A percentile compares a stretch with the other conserved stretches of the same genome.
These are phyloP conservation scores for Latrodectus hesperus DNA, from an alignment of 2,888 invertebrate species.

Conservation along the genomic window DNA sequence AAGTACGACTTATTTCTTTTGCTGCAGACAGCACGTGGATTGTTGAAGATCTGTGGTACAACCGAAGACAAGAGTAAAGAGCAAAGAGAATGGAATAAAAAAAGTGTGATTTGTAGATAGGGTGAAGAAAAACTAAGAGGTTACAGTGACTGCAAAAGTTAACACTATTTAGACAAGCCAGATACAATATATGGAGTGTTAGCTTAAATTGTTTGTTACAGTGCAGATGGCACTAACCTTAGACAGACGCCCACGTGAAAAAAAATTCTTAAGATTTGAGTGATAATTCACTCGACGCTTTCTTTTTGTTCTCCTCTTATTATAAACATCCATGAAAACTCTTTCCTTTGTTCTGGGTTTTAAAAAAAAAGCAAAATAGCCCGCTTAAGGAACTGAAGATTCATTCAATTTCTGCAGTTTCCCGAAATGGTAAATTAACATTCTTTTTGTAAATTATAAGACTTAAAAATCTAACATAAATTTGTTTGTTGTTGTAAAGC, in stretches of 20 bases:
- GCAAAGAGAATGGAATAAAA: slow-evolving; percentile 10
- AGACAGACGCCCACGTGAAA: slow-evolving; percentile 60
- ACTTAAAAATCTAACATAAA: too few relatives aligned
- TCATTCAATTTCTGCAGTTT: too few relatives aligned
- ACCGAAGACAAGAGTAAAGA: slow-evolving; percentile 8
- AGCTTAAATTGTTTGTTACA: slow-evolving; percentile 61
- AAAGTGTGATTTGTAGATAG: slow-evolving; percentile 55
- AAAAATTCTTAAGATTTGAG: slow-evolving; percentile 21
- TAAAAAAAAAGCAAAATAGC: background rate
- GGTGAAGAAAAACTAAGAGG: slow-evolving; percentile 60
- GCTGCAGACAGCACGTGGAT: background rate
- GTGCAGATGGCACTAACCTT: slow-evolving; percentile 55
- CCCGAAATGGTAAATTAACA: too few relatives aligned
- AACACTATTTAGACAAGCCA: slow-evolving; percentile 65
- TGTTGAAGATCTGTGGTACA: background rate
- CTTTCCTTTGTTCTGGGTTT: background rate
- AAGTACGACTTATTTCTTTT: background rate
- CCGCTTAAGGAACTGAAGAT: too few relatives aligned
- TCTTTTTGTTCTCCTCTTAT: background rate
- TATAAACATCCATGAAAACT: background rate
- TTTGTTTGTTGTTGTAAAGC: too few relatives aligned
- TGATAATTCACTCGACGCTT: slow-evolving; percentile 4
- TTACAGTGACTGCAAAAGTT: slow-evolving; percentile 57
- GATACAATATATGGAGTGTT: slow-evolving; percentile 67
- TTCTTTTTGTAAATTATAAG: too few relatives aligned